Conservation (phyloP, 2,888 invertebrate genomes). For the Dasysyrphus tricinctus region DNA sequence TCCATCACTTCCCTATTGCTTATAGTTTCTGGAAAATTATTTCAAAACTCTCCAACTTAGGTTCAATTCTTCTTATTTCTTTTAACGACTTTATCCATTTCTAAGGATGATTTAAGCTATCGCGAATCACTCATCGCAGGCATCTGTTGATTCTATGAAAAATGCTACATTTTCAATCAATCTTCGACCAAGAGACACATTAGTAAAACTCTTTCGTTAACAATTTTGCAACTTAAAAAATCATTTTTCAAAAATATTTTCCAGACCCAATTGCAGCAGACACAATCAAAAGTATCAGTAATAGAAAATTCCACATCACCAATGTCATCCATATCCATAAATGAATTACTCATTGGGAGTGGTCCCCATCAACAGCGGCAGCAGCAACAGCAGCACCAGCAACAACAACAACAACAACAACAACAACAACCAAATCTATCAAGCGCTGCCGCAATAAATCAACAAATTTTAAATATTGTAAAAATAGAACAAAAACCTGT, state of each 20-base stretch:
- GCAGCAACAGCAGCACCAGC: constrained; percentile 80
- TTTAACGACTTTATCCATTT: no score
- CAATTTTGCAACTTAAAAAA: background rate
- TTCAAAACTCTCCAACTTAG: no score
- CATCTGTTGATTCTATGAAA: no score
- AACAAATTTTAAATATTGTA: constrained; percentile 82
- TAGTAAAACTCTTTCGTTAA: no score
- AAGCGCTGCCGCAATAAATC: constrained; percentile 79
- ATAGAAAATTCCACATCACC: constrained; percentile 78
- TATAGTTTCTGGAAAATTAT: no score
- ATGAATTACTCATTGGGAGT: constrained; percentile 79
- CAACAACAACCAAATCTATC: constrained; percentile 78
- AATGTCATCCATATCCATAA: constrained; percentile 77
- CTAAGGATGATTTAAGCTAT: no score
- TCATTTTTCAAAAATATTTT: constrained; percentile 2
- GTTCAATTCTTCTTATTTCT: no score
- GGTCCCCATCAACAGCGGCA: constrained; percentile 79
- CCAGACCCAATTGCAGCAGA: constrained; percentile 78
- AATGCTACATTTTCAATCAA: no score
- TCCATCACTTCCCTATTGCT: no score
- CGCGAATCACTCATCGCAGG: no score
- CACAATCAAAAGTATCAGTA: constrained; percentile 76
- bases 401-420: constrained; percentile 81
- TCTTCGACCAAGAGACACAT: no score
- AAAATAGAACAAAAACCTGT: constrained; percentile 92